Evolutionary conservation across 2,888 invertebrate species (phyloP), one percentile per base, ranked within the genome.

Genomic region (Phaedon cochleariae): DNA sequence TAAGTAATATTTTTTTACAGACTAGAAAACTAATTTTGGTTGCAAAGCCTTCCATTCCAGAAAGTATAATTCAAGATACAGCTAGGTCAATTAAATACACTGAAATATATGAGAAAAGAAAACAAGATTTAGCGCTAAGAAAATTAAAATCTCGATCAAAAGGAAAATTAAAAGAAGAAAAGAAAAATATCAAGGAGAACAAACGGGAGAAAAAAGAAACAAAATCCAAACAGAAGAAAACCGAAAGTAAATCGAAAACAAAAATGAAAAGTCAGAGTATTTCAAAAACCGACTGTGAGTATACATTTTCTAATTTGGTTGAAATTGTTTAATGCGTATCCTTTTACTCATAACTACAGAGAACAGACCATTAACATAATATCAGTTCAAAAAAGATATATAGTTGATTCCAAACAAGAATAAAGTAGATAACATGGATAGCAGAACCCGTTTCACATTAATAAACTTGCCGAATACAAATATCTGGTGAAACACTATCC

Each of bases 31-130:
- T 76, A 7, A 64, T 62, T 20, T 53, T 76, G 45, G 48, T 74
- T 21, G 72, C 64, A 4, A 64, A 65, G 46, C 76, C 75, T 3
- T 61, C 51, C 5, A 55, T 68, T 4, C 71, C 74, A 0, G 54
- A 73, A 34, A 63, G 73, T 21, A 66, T 74, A 12, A 48, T 76
- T 9, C 48, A 46, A 12, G 59, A 73, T 41, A 69, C 68, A 2
- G 74, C 76, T 0, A 67, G 62, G 51, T 58, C 64, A 2, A 64
- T 73, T 20, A 76, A 74, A 64, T 73, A 73, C 58, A 49, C 65
- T 0, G 70, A 75, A 66, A 64, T 75, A 51, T 73, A 73, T 59
- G 67, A 72, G 49, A 62, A 48, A 49, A 73, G 69, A 62, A 55
- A 64, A 29, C 54, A 59, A 29, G 71, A 73, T 67, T 64, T 54